A percentile compares a stretch with the other conserved stretches of the same genome.
These are phyloP conservation scores for Epinephelus fuscoguttatus DNA, from an alignment of 2,113 vertebrate species.

Conservation along the genomic window DNA sequence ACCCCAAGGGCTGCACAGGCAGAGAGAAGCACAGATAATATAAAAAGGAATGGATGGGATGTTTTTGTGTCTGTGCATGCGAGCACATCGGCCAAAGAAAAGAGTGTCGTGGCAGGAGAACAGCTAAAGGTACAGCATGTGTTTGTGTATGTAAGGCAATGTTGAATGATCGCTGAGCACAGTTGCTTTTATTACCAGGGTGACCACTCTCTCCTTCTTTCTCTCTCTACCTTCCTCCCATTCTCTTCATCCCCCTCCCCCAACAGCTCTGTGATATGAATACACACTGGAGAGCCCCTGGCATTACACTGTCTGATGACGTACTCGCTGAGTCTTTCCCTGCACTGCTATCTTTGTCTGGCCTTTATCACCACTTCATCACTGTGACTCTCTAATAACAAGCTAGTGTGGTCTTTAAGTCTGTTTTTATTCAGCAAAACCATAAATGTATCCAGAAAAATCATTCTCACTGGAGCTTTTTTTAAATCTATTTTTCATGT, in stretches of 20 bases:
- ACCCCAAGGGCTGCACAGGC: conserved; percentile 37
- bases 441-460: background rate
- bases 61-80: conserved; percentile 23
- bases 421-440: background rate
- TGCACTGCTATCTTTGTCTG: conserved; percentile 41
- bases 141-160: conserved; percentile 13
- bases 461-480: background rate
- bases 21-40: conserved; percentile 29
- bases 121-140: background rate
- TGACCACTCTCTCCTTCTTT: conserved; percentile 14
- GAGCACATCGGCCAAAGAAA: background rate
- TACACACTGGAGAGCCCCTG: conserved; percentile 45
- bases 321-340: conserved; percentile 13
- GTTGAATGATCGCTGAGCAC: conserved; percentile 37
- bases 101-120: background rate
- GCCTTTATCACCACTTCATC: conserved; percentile 7
- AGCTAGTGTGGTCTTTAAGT: background rate
- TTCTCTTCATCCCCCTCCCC: conserved; percentile 7
- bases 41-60: conserved; percentile 43
- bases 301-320: conserved; percentile 5
- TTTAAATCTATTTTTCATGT: background rate
- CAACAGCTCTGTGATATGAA: conserved; percentile 37
- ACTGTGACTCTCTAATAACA: conserved; percentile 18
- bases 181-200: conserved; percentile 39
- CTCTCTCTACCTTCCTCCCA: conserved; percentile 7